Percentiles rank a stretch among this genome's conserved stretches.
These are phyloP conservation scores for Lonchura striata DNA, from an alignment of 2,113 vertebrate genomes.

Conservation along the genomic window DNA sequence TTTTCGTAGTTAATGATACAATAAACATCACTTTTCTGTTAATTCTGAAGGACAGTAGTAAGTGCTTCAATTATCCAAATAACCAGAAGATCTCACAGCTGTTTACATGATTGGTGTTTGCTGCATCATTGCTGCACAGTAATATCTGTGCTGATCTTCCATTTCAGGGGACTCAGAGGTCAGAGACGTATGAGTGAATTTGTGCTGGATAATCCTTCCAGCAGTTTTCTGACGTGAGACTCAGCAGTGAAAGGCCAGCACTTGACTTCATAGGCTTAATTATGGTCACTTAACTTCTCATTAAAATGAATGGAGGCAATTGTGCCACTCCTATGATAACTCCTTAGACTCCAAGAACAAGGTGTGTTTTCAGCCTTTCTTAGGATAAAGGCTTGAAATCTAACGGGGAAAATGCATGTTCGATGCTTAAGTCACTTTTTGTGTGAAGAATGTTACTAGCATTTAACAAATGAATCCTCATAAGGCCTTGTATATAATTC, in stretches of 20 bases:
- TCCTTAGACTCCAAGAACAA: background rate
- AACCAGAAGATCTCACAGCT: constrained; percentile 25
- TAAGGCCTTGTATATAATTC: background rate
- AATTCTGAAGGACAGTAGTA: constrained; percentile 26
- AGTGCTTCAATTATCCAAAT: constrained; percentile 36
- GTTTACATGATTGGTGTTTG: constrained; percentile 49
- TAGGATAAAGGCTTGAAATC: background rate
- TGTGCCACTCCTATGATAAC: background rate
- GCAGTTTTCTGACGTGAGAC: constrained; percentile 4
- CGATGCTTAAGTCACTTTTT: background rate
- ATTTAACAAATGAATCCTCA: background rate
- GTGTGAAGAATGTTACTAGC: background rate
- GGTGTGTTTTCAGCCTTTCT: background rate
- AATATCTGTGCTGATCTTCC: constrained; percentile 22
- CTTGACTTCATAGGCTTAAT: constrained; percentile 39
- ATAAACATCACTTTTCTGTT: constrained; percentile 44
- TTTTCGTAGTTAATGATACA: background rate
- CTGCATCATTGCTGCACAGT: constrained; percentile 41
- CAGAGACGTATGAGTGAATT: constrained; percentile 15
- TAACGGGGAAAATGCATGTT: background rate
- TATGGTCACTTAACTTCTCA: constrained; percentile 47
- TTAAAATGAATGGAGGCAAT: constrained; percentile 36
- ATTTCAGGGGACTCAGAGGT: background rate
- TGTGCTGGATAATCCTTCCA: constrained; percentile 29
- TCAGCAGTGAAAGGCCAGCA: constrained; percentile 1